Evolutionary conservation across 2,113 vertebrate species (phyloP), one percentile per base, ranked within the genome.

Genomic region (Myotis lucifugus): DNA sequence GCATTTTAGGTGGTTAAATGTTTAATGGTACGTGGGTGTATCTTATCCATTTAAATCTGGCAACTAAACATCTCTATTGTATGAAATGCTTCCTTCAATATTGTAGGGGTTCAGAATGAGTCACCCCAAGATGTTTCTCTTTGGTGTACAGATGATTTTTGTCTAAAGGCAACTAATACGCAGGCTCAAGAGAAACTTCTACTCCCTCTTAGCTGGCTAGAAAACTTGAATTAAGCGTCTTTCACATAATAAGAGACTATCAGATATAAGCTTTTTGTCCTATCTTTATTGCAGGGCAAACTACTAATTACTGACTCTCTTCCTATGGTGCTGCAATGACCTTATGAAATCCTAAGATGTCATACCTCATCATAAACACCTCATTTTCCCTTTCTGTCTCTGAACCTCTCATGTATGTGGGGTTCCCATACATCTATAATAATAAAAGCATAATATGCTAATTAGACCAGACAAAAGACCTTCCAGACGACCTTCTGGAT

Each of bases 1-100:
- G 76, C 73, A 96, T 88, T 97, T 96, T 97, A 96, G 82, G 83
- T 95, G 48, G 32, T 96, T 88, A 83, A 86, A 93, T 32, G 15
- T 70, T 52, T 46, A 77, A 90, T 84, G 17, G 2, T 85, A 14
- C 72, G 4, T 34, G 3, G 37, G 34, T 88, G 11, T 94, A 91
- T 77, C 37, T 69, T 94, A 78, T 92, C 34, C 14, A 54, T 96
- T 97, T 97, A 93, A 87, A 6, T 96, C 66, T 95, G 84, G 67
- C 77, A 96, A 19, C 46, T 85, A 97, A 95, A 81, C 12, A 93
- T 93, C 94, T 95, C 78, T 90, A 67, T 46, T 46, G 2, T 27
- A 73, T n/a, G 77, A 64, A 14, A 85, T 37, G 7, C 14, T 79
- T 66, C 6, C 18, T 79, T 66, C 6, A 46, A 37, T 74, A 74